Base-by-base conservation (phyloP, 2,113 vertebrate genomes). In the Nibea albiflora region DNA sequence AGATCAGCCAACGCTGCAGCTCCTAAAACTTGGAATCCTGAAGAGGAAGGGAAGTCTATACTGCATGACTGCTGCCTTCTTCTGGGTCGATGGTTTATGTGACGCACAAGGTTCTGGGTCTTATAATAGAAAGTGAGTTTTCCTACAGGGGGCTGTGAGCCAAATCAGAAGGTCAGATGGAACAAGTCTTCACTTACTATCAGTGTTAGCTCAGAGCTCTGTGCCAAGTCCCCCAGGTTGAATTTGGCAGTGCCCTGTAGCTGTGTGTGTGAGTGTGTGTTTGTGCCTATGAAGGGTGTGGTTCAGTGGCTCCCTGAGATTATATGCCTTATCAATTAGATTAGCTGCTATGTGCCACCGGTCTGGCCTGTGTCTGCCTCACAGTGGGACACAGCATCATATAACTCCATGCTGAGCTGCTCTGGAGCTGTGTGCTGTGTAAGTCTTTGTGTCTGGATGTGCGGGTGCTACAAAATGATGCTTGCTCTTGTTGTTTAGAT, bases 91-190 rank as follows among this genome's bases (percentile, higher is more conserved):
- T 67, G 74, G 68, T 79, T 84, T 83, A 80, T 81, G 54, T 78
- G 80, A 83, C 15, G 31, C 73, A 81, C 39, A 26, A 31, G 39
- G 19, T 35, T 89, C 61, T 80, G 77, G 52, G 44, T 89, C 90
- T 90, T 83, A 76, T 90, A 85, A 90, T 92, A 91, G 91, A 91
- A 91, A 89, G 79, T 76, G 78, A 92, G 86, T 93, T 83, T 93
- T 94, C 76, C 88, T 91, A 81, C 57, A 78, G 84, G 77, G 76
- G 86, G 76, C 84, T 85, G 67, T 49, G 86, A 89, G 92, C 91
- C 90, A 93, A 91, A 87, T 90, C 90, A 92, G 78, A 92, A 91
- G 92, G 92, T 93, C 93, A 94, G 88, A 89, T 85, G 82, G 80
- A 86, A 87, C 87, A 85, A 88, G 90, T 92, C 82, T 90, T 94